Percentiles rank a stretch among this genome's conserved stretches.
These are phyloP conservation scores for Diloba caeruleocephala DNA, from an alignment of 2,888 invertebrate species.

Conservation along the genomic window DNA sequence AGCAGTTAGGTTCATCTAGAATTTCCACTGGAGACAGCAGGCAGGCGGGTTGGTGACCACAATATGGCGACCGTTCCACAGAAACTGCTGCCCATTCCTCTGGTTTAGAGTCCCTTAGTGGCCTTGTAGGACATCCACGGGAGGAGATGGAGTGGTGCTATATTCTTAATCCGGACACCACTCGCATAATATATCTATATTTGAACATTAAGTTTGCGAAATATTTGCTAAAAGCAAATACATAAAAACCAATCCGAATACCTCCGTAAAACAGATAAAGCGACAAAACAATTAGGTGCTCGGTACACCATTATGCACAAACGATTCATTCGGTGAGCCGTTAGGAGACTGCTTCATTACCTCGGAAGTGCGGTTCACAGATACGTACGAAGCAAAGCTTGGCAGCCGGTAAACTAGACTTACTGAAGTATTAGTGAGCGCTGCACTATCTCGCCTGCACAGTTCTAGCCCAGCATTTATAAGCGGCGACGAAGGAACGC, in stretches of 20 bases:
- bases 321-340: conserved; percentile 32
- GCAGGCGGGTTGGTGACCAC: no score
- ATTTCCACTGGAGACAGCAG: no score
- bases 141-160: no score
- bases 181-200: no score
- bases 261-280: conserved; percentile 8
- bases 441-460: conserved; percentile 61
- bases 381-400: conserved; percentile 61
- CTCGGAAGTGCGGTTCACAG: conserved; percentile 64
- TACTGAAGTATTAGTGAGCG: conserved; percentile 67
- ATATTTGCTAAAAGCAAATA: neutral
- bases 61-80: no score
- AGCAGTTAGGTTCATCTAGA: no score
- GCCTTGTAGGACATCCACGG: no score
- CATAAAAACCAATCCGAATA: conserved; percentile 11
- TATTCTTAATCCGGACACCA: no score
- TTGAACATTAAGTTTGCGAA: neutral
- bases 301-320: conserved; percentile 25
- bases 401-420: conserved; percentile 61
- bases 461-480: conserved; percentile 46
- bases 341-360: conserved; percentile 59
- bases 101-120: no score
- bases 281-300: conserved; percentile 32
- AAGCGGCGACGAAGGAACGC: conserved; percentile 39
- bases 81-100: no score